Evolutionary conservation across 23 tunicate genomes (phyloP), one percentile per base, ranked within the genome.

Genomic region (Oikopleura vanhoeffeni): DNA sequence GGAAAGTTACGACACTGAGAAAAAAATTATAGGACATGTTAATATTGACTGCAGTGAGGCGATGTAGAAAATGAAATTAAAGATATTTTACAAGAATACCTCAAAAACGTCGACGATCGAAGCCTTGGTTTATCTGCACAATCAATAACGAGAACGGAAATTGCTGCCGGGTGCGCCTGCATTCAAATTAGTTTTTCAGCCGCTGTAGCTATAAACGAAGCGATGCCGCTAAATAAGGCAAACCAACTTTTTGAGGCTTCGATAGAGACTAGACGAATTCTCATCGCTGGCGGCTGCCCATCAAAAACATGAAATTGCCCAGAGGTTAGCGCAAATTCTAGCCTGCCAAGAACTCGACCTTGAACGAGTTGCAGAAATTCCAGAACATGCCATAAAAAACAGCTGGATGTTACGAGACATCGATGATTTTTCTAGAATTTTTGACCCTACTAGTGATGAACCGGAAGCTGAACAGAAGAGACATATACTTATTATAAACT

Each of bases 391-490:
- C 27, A 71, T 71, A 2, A 71, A 71, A 71, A 71, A 33, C 3
- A 38, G 36, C 35, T 33, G 79, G 4, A 24, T 28, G 3, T 3
- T 71, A 33, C 27, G 35, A 2, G 79, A 71, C 34, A 71, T 24
- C 3, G 79, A 71, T 13, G 79, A 18, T 38, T 30, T 71, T 18
- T 2, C 3, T 13, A 4, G 34, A 30, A 33, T 71, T 18, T 71
- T 71, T 71, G 79, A 71, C 3, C 79, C 79, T 33, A 18, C 35
- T 32, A 18, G 36, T 30, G 79, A 71, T 38, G 79, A 71, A 32
- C 79, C 79, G 4, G 79, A 71, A 32, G 79, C 79, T 32, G 79
- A 71, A 30, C 79, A 71, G 35, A 30, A 71, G 27, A 18, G 79
- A 38, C 27, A 18, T 38, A 71, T 71, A 2, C 79, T 71, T 38